phyloP scores from a whole-genome alignment of 2,888 invertebrate species.

The Ariolimax columbianus region DNA sequence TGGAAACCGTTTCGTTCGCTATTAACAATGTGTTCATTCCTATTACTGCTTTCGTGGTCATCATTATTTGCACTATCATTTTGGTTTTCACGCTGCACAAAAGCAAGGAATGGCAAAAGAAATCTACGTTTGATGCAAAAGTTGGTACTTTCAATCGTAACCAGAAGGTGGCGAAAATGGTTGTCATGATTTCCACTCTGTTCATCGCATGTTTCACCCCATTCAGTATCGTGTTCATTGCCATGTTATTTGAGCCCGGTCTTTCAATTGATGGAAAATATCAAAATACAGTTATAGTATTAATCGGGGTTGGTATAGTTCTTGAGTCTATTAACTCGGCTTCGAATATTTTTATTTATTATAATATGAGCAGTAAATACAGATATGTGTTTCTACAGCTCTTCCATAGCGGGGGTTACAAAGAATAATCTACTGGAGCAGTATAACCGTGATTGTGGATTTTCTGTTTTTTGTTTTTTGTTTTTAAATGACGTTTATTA shows the following conservation, averaged over 20 bases:
- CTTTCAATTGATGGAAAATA: background rate
- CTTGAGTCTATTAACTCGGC: slow-evolving; percentile 3
- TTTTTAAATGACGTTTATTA: too few species aligned
- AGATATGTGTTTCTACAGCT: background rate
- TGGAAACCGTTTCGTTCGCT: background rate
- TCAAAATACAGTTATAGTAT: background rate
- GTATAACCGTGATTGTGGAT: too few species aligned
- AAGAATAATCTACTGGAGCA: too few species aligned
- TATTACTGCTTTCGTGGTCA: background rate
- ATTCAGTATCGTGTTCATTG: background rate
- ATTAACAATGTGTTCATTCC: background rate
- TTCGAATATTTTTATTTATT: slow-evolving; percentile 23
- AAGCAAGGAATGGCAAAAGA: background rate
- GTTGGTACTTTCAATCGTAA: background rate
- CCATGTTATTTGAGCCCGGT: background rate
- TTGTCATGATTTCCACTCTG: background rate
- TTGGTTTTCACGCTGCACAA: background rate
- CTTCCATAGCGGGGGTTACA: too few species aligned
- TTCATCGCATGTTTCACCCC: slow-evolving; percentile 3
- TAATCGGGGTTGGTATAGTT: background rate
- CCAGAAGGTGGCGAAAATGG: background rate
- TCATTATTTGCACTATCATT: background rate
- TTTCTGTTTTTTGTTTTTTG: too few species aligned
- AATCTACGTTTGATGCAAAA: background rate
- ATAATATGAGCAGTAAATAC: background rate